Conservation (phyloP, 92 coral and sea anemone genomes). For the Zoanthus sociatus region DNA sequence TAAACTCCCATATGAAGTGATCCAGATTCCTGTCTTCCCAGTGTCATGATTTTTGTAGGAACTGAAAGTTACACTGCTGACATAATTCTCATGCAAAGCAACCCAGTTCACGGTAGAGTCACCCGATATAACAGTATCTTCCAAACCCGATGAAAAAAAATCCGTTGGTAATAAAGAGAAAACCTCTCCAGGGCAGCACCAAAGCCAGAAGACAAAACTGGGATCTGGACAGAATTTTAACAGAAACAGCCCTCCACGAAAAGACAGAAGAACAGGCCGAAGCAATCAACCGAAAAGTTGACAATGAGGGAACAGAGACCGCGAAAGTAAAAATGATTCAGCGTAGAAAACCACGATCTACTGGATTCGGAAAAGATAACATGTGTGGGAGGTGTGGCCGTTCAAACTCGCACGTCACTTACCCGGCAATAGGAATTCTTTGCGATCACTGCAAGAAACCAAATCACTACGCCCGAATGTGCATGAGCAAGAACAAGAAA, state of each 20-base stretch:
- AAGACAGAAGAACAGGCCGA: constrained; percentile 63
- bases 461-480: constrained; percentile 65
- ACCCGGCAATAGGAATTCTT: constrained; percentile 66
- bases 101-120: constrained; percentile 66
- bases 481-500: constrained; percentile 68
- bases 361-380: constrained; percentile 1
- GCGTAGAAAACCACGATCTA: not conserved
- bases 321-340: constrained; percentile 2
- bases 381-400: not conserved
- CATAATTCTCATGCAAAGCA: constrained; percentile 60
- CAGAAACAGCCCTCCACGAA: constrained; percentile 64
- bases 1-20: constrained; percentile 61
- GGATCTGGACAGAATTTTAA: constrained; percentile 45
- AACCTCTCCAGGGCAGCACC: constrained; percentile 54
- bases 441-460: constrained; percentile 65
- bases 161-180: constrained; percentile 42
- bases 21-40: constrained; percentile 68
- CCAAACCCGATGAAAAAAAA: constrained; percentile 46
- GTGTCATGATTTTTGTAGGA: constrained; percentile 55
- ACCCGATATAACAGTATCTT: constrained; percentile 44
- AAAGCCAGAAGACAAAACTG: constrained; percentile 55
- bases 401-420: constrained; percentile 19
- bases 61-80: constrained; percentile 63
- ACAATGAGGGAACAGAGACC: constrained; percentile 9
- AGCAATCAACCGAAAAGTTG: constrained; percentile 26